Percentiles rank a stretch among this genome's conserved stretches.
phyloP scores from a whole-genome alignment of 2,888 invertebrate species.

The Vanessa cardui region DNA sequence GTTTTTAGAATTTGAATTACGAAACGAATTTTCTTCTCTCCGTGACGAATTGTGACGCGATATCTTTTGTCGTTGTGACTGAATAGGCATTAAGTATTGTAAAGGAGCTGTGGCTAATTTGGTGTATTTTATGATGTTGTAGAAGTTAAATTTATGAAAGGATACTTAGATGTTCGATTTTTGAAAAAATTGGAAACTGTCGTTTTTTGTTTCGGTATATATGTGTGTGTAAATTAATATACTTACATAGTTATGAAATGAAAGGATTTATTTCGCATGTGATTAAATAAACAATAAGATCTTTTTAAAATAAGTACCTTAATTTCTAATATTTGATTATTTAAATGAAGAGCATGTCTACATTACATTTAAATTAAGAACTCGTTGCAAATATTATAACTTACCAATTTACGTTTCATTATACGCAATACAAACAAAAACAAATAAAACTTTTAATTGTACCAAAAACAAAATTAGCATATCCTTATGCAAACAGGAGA shows the following conservation, averaged over 20 bases:
- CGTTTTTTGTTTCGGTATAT: neutral
- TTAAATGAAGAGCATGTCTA: neutral
- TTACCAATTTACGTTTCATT: too few relatives aligned
- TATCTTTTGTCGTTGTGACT: conserved; percentile 41
- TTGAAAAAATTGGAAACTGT: neutral
- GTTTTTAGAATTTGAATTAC: conserved; percentile 72
- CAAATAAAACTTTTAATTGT: too few relatives aligned
- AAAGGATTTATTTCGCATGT: too few relatives aligned
- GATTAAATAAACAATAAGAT: too few relatives aligned
- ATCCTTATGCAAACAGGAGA: conserved; percentile 10
- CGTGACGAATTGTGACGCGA: conserved; percentile 50
- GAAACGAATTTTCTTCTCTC: conserved; percentile 55
- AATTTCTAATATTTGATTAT: too few relatives aligned
- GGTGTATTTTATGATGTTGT: conserved; percentile 18
- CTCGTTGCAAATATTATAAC: too few relatives aligned
- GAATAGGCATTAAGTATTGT: conserved; percentile 34
- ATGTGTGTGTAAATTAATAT: neutral
- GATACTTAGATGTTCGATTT: neutral
- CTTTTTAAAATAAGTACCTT: too few relatives aligned
- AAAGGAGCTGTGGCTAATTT: conserved; percentile 32
- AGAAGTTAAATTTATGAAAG: neutral
- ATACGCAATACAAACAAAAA: too few relatives aligned
- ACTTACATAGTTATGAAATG: neutral
- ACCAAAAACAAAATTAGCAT: neutral
- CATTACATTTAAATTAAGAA: neutral